Conservation (phyloP, 2,888 invertebrate species). For the Cephus rjabovi region DNA sequence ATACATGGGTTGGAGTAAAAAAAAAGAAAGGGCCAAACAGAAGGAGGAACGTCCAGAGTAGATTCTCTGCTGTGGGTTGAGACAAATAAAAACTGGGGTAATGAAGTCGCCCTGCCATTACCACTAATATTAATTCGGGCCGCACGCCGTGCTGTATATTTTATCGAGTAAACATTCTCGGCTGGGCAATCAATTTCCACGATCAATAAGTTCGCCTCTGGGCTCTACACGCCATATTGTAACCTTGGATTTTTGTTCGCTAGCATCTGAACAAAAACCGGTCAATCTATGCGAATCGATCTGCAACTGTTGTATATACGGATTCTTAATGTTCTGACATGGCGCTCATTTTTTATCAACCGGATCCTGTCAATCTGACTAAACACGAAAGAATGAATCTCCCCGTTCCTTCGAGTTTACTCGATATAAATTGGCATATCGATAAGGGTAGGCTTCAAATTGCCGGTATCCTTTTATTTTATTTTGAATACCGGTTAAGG, state of each 20-base stretch:
- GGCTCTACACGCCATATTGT: not conserved
- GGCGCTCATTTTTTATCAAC: not conserved
- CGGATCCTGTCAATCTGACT: not conserved
- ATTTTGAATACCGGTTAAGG: not conserved
- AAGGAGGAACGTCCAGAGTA: not conserved
- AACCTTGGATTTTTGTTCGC: not conserved
- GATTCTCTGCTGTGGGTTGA: not conserved
- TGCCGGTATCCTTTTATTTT: not conserved
- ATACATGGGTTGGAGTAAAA: not conserved
- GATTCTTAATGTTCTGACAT: not conserved
- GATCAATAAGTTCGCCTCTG: not conserved
- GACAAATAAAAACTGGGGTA: slow-evolving; percentile 4
- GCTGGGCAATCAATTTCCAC: not conserved
- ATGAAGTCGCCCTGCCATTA: slow-evolving; percentile 7
- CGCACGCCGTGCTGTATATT: slow-evolving; percentile 2
- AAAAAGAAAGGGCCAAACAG: not conserved
- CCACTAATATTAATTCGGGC: slow-evolving; percentile 5
- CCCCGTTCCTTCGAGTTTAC: not conserved
- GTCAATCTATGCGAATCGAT: not conserved
- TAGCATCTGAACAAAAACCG: not conserved
- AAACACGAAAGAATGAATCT: not conserved
- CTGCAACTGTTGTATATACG: not conserved
- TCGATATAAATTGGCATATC: not conserved
- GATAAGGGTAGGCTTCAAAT: not conserved
- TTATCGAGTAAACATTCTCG: slow-evolving; percentile 2